A percentile compares a stretch with the other conserved stretches of the same genome.
Evolutionary conservation across 2,888 invertebrate genomes (phyloP).

Genomic region (Branchellion lobata): DNA sequence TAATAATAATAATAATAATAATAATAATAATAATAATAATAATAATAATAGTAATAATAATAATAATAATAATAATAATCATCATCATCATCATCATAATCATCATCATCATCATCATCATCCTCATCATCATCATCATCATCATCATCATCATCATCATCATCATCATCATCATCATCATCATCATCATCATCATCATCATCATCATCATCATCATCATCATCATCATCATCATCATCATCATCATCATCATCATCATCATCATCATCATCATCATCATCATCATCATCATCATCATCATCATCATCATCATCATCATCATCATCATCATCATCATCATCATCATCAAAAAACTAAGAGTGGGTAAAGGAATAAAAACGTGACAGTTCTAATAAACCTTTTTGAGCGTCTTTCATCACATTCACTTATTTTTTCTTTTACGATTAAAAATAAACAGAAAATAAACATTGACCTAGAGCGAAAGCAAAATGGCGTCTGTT

Average conservation of each 20-base stretch:
- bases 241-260: slow-evolving; percentile 30
- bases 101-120: no score
- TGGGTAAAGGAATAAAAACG: background rate
- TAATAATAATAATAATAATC: no score
- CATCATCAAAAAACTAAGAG: background rate
- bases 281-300: slow-evolving; percentile 48
- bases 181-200: slow-evolving; percentile 46
- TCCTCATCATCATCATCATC: slow-evolving; percentile 42
- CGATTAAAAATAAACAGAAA: no score
- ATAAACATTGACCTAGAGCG: background rate
- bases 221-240: slow-evolving; percentile 48
- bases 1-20: no score
- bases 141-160: slow-evolving; percentile 46
- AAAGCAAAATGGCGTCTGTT: slow-evolving; percentile 16
- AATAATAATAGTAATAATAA: no score
- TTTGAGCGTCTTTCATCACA: no score
- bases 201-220: slow-evolving; percentile 45
- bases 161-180: slow-evolving; percentile 47
- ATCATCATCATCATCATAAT: no score
- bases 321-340: slow-evolving; percentile 43
- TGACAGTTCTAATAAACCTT: background rate
- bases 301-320: slow-evolving; percentile 47
- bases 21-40: no score
- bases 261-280: slow-evolving; percentile 30
- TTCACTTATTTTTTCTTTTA: no score